phyloP scores from a whole-genome alignment of 2,797 vertebrate genomes.

The Dromococcyx pavoninus region DNA sequence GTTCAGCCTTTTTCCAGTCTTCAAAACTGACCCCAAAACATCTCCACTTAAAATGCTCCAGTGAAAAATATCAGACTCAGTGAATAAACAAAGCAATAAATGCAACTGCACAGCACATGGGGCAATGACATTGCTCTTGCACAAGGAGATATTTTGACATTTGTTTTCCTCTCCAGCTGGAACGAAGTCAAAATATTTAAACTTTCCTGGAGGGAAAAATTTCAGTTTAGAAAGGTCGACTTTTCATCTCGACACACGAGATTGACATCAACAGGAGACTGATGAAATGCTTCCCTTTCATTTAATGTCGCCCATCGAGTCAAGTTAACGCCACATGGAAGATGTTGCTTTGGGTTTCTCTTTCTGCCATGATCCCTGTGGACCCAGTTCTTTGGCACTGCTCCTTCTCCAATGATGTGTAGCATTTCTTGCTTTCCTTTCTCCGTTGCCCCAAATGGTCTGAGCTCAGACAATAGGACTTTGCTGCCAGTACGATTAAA shows the following conservation, averaged over 20 bases:
- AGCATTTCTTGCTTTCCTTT: neutral
- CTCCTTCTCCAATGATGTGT: neutral
- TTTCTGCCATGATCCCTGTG: neutral
- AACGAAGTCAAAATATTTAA: neutral
- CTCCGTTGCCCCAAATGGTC: neutral
- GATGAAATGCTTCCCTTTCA: neutral
- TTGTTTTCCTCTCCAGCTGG: conserved; percentile 1
- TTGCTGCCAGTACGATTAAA: neutral
- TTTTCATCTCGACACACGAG: neutral
- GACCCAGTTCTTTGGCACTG: neutral
- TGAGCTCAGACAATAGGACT: neutral
- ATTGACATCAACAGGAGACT: neutral
- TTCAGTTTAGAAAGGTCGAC: neutral
- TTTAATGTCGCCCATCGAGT: neutral
- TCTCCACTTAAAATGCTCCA: neutral
- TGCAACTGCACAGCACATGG: neutral
- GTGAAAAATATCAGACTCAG: neutral
- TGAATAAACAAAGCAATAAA: neutral
- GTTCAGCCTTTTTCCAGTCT: neutral
- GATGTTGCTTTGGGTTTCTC: neutral
- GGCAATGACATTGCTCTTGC: conserved; percentile 11
- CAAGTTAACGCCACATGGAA: neutral
- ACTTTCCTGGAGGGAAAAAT: neutral
- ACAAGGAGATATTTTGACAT: neutral
- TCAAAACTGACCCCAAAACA: neutral